A percentile compares a stretch with the other conserved stretches of the same genome.
phyloP scores from a whole-genome alignment of 2,888 invertebrate species.

The Zhuqinia jingwanae region DNA sequence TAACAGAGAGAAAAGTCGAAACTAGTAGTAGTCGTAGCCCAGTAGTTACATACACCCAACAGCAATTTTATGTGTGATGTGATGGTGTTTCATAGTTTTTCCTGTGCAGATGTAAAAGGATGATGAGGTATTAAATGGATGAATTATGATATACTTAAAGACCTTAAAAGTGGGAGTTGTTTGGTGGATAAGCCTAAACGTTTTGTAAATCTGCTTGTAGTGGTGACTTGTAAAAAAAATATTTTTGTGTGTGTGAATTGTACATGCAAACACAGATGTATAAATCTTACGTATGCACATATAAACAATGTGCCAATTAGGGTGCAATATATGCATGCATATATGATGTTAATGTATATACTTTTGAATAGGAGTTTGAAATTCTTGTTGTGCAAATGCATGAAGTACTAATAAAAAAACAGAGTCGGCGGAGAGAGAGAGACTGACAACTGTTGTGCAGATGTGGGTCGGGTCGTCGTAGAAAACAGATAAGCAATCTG shows the following conservation, averaged over 20 bases:
- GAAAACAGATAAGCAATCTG: constrained; percentile 24
- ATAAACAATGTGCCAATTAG: too few species aligned
- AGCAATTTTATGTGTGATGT: neutral
- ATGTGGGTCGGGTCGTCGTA: constrained; percentile 23
- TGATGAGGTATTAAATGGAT: constrained; percentile 42
- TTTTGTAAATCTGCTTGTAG: neutral
- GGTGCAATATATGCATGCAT: too few species aligned
- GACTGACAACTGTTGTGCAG: constrained; percentile 58
- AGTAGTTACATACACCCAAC: too few species aligned
- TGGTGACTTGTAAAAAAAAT: too few species aligned
- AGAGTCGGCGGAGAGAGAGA: neutral
- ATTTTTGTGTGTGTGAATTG: neutral
- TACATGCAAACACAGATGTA: neutral
- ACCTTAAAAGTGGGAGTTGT: constrained; percentile 37
- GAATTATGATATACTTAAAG: constrained; percentile 14
- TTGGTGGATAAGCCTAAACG: neutral
- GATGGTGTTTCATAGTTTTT: neutral
- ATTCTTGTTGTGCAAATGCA: constrained; percentile 40
- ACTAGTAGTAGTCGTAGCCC: too few species aligned
- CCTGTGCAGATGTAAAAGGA: constrained; percentile 9
- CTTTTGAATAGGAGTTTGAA: too few species aligned
- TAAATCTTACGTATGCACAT: neutral
- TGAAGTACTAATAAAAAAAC: neutral
- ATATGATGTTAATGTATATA: too few species aligned
- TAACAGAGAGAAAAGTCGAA: constrained; percentile 9